These are phyloP conservation scores for Nyctibius bracteatus DNA, from an alignment of 2,113 vertebrate species.

Conservation along the genomic window DNA sequence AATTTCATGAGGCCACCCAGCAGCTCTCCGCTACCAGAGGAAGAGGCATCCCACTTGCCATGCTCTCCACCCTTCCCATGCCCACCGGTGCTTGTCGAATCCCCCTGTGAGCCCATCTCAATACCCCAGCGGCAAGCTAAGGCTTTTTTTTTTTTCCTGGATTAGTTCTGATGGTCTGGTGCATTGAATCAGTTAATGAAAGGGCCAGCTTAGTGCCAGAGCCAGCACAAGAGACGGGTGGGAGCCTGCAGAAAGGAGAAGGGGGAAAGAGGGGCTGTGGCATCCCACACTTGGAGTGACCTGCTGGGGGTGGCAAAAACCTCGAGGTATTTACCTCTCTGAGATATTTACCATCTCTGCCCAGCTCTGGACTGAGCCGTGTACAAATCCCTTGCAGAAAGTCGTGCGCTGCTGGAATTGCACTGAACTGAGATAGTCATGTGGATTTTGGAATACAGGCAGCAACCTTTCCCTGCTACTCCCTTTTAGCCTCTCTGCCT, in stretches of 20 bases:
- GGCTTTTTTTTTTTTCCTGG: neutral
- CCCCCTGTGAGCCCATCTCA: neutral
- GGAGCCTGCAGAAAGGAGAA: neutral
- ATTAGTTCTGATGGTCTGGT: slow-evolving; percentile 15
- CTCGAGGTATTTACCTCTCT: neutral
- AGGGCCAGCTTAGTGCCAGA: neutral
- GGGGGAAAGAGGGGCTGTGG: neutral
- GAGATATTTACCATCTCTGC: neutral
- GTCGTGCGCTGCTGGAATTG: neutral
- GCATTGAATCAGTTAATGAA: slow-evolving; percentile 13
- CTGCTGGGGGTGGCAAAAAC: neutral
- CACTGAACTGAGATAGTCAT: neutral
- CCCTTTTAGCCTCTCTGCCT: neutral
- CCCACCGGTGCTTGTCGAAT: neutral
- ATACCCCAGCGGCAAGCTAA: neutral
- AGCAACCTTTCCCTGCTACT: neutral
- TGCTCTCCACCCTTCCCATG: neutral
- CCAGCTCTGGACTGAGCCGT: neutral
- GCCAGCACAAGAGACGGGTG: neutral
- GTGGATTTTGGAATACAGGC: neutral
- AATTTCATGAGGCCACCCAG: fast-evolving
- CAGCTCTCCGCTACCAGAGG: neutral
- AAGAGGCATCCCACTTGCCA: fast-evolving
- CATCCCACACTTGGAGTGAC: neutral
- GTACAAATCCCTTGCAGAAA: neutral